phyloP scores from a whole-genome alignment of 64 coral and sea anemone genomes.

The Montipora capricornis region DNA sequence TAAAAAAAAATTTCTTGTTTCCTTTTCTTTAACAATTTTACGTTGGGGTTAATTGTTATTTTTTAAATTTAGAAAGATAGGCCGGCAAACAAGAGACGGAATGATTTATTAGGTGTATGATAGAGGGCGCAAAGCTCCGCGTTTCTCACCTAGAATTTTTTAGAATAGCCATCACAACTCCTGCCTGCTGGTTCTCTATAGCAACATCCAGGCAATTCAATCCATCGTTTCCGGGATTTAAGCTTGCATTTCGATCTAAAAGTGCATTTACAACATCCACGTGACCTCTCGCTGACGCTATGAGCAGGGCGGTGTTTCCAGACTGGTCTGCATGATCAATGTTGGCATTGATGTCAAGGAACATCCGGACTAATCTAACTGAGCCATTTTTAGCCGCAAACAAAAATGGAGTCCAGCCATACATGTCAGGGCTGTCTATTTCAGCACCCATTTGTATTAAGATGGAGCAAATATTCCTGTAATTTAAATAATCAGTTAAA shows the following conservation, averaged over 20 bases:
- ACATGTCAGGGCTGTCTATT: conserved; percentile 52
- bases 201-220: conserved; percentile 77
- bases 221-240: conserved; percentile 43
- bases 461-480: conserved; percentile 69
- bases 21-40: too few species aligned
- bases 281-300: conserved; percentile 71
- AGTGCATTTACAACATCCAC: conserved; percentile 60
- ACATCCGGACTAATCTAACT: neutral
- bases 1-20: too few species aligned
- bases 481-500: neutral
- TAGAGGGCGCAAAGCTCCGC: too few species aligned
- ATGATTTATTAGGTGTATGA: too few species aligned
- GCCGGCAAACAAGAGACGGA: too few species aligned
- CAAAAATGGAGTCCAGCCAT: conserved; percentile 85
- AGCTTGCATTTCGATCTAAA: conserved; percentile 66
- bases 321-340: conserved; percentile 57
- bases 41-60: too few species aligned
- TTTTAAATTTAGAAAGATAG: too few species aligned
- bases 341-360: conserved; percentile 55
- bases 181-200: conserved; percentile 48
- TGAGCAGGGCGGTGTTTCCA: conserved; percentile 77
- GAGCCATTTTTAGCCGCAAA: conserved; percentile 75
- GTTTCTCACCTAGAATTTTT: conserved; percentile 61
- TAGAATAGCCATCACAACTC: conserved; percentile 70
- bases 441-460: conserved; percentile 81